Evolutionary conservation across 1,140 invertebrate genomes (phyloP), one percentile per base, ranked within the genome.

Genomic region (Phymorhynchus buccinoides): DNA sequence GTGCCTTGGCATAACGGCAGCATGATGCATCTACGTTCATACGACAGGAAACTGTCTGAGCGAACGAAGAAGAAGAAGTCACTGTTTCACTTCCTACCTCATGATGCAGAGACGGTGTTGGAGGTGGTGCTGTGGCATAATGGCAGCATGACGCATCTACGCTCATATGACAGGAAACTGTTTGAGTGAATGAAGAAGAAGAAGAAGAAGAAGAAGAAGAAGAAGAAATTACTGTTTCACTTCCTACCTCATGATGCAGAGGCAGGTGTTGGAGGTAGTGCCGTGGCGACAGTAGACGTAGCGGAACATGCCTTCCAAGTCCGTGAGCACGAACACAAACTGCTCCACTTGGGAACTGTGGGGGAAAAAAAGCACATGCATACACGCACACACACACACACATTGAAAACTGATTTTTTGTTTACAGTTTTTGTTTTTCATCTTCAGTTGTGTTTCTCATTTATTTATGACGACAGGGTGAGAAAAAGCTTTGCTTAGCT

Each of bases 221-320:
- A n/a, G n/a, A n/a, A n/a, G 18, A 12, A 3, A 62, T 62, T 22
- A 22, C 7, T 62, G 18, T 48, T 48, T 18, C 18, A 48, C 44
- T 4, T 44, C 52, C 52, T 85, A 93, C 92, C 92, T 93, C 80
- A 93, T 78, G 44, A 93, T 92, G 90, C 92, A 93, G 1, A 93
- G 86, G 86, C 92, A 93, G 4, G 91, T 93, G 68, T 92, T 90
- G 56, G 90, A 88, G 22, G 91, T 89, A 14, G 91, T 89, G 93
- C 98, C 96, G 92, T 98, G 97, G 71, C 97, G 96, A 93, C 97
- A 98, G 93, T 98, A 99, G 86, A 97, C 98, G 95, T 97, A 99
- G 56, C 97, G 97, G 95, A 97, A 99, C 95, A 98, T 98, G 37
- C 97, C 97, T 92, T 98, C 97, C 89, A 96, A 95, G 90, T 96